Evolutionary conservation across 2,113 vertebrate species (phyloP).

Genomic region (Brachirus orientalis): DNA sequence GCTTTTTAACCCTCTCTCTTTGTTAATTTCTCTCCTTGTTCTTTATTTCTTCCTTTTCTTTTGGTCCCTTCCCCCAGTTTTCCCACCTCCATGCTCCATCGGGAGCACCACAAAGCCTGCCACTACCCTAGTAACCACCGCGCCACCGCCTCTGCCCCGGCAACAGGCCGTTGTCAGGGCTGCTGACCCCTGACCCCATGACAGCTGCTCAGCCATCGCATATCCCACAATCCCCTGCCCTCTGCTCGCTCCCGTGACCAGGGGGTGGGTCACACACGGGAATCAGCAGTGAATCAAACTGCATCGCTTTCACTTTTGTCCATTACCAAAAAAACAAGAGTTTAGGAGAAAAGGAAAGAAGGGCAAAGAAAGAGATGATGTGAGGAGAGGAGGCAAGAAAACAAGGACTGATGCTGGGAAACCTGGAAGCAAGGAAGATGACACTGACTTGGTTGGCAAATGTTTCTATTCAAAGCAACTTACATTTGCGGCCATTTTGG

Average conservation of each 20-base stretch:
- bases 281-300: conserved; percentile 24
- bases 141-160: conserved; percentile 62
- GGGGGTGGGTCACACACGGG: conserved; percentile 41
- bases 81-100: conserved; percentile 66
- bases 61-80: conserved; percentile 68
- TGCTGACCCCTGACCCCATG: conserved; percentile 69
- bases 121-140: conserved; percentile 51
- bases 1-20: conserved; percentile 46
- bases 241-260: conserved; percentile 56
- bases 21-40: conserved; percentile 33
- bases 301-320: conserved; percentile 34
- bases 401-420: background rate
- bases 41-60: conserved; percentile 36
- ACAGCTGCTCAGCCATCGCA: conserved; percentile 74
- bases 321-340: background rate
- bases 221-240: conserved; percentile 68
- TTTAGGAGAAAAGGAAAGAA: background rate
- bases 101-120: conserved; percentile 67
- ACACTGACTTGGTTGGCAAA: no score
- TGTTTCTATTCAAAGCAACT: no score
- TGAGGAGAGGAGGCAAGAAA: background rate
- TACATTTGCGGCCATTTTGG: no score
- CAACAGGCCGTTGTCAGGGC: conserved; percentile 66
- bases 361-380: background rate
- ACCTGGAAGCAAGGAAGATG: no score